These are phyloP conservation scores for silkworm (Bombyx mori) DNA, from an alignment of 1,140 invertebrate species.

Conservation along the genomic window ASM3026992v2 NC_085120.1:4422501-4423000, in stretches of 20 bases:
- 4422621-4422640: no score
- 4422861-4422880: conserved; percentile 78
- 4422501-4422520: conserved; percentile 82
- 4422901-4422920: conserved; percentile 82
- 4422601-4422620: conserved; percentile 71
- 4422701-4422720: neutral
- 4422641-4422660: neutral
- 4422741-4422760: conserved; percentile 90
- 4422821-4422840: conserved; percentile 88
- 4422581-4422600: conserved; percentile 84
- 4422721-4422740: conserved; percentile 83
- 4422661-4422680: neutral
- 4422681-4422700: no score
- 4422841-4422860: conserved; percentile 82
- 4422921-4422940: conserved; percentile 70
- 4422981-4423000: neutral
- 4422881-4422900: conserved; percentile 83
- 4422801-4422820: conserved; percentile 91
- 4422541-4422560: conserved; percentile 73
- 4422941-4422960: conserved; percentile 51
- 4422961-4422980: neutral
- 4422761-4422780: conserved; percentile 84
- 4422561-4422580: conserved; percentile 89
- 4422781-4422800: conserved; percentile 92
- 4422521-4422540: conserved; percentile 71